Percentiles rank a stretch among this genome's conserved stretches.
These are phyloP conservation scores for Craseonycteris thonglongyai DNA, from an alignment of 2,113 vertebrate species.

Conservation along the genomic window DNA sequence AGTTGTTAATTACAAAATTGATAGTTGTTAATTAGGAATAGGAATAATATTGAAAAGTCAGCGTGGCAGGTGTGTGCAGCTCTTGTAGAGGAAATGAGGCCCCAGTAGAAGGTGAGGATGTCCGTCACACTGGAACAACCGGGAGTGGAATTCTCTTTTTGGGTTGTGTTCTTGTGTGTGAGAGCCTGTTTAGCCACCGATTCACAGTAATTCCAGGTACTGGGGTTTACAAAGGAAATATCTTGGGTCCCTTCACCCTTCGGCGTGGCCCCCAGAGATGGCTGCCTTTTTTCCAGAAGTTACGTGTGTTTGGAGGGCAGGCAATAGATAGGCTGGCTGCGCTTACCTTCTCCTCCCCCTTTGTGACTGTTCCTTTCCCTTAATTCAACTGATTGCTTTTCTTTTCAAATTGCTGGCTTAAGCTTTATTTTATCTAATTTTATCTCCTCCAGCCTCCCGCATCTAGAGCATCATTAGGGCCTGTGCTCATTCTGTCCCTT, in stretches of 20 bases:
- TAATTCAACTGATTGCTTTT: constrained; percentile 55
- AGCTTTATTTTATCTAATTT: constrained; percentile 67
- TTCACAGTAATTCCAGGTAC: neutral
- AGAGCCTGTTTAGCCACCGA: neutral
- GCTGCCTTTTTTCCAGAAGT: neutral
- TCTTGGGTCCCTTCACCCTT: neutral
- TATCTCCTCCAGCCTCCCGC: constrained; percentile 33
- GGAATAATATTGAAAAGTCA: neutral
- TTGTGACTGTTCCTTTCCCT: constrained; percentile 15
- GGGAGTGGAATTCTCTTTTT: neutral
- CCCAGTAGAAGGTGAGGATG: neutral
- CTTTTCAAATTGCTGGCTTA: constrained; percentile 62
- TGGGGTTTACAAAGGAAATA: neutral
- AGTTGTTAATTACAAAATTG: neutral
- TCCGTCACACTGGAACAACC: neutral
- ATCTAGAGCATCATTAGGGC: constrained; percentile 1
- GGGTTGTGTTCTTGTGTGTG: neutral
- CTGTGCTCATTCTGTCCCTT: constrained; percentile 56
- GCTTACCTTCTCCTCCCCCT: neutral
- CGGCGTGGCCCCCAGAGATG: neutral
- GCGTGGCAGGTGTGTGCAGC: neutral
- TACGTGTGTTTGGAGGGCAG: neutral
- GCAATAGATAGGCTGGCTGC: neutral
- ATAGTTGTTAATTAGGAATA: too few relatives aligned
- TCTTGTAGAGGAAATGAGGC: neutral